Evolutionary conservation across 2,113 vertebrate genomes (phyloP).

Genomic region (Vimba vimba): DNA sequence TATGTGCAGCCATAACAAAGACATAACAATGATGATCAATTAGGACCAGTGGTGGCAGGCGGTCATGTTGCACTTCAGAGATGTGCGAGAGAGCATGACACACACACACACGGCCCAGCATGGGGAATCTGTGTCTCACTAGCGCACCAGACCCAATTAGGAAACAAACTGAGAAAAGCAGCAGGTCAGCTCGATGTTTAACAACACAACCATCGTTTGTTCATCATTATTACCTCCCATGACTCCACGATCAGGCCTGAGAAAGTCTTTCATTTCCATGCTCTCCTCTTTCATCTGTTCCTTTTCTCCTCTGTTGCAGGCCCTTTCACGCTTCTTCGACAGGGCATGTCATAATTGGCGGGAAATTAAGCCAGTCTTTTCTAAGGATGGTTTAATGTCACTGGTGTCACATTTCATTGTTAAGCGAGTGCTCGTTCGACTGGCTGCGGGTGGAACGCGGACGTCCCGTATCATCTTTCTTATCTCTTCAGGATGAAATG

Average conservation of each 20-base stretch:
- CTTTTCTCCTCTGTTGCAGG: slow-evolving; percentile 27
- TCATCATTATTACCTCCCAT: slow-evolving; percentile 24
- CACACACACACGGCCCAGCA: slow-evolving; percentile 20
- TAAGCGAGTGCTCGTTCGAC: slow-evolving; percentile 40
- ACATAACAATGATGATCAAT: slow-evolving; percentile 43
- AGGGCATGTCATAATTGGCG: slow-evolving; percentile 41
- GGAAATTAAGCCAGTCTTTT: slow-evolving; percentile 47
- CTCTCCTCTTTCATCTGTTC: slow-evolving; percentile 35
- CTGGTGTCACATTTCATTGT: slow-evolving; percentile 39
- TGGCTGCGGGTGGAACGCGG: slow-evolving; percentile 13
- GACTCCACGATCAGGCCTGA: neutral
- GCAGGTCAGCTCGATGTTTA: slow-evolving; percentile 48
- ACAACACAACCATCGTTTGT: slow-evolving; percentile 15
- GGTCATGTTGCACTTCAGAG: slow-evolving; percentile 8
- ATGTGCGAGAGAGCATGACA: slow-evolving; percentile 3
- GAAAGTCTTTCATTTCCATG: slow-evolving; percentile 27
- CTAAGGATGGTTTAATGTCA: slow-evolving; percentile 47
- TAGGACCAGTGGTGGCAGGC: slow-evolving; percentile 27
- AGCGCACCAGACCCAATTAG: slow-evolving; percentile 33
- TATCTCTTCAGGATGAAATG: slow-evolving; percentile 18
- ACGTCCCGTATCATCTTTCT: neutral
- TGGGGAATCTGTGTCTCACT: slow-evolving; percentile 12
- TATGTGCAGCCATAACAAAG: slow-evolving; percentile 3
- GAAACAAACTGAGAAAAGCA: slow-evolving; percentile 35
- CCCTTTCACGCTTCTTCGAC: slow-evolving; percentile 7